Conservation (phyloP, 2,888 invertebrate genomes). For the Polyploca ridens region DNA sequence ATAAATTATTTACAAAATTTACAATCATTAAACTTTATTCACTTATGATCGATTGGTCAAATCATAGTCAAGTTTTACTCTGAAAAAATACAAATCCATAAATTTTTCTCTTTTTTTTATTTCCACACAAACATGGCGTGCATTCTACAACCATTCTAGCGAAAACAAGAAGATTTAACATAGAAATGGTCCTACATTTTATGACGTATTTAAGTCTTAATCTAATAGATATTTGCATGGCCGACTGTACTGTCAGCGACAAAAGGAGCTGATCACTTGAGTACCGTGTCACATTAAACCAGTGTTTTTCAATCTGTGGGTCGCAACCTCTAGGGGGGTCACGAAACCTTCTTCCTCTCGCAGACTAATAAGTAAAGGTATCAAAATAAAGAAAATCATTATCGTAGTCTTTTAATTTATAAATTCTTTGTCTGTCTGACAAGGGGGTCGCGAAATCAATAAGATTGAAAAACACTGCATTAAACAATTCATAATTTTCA, state of each 20-base stretch:
- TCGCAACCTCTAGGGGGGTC: too few relatives aligned
- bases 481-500: too few relatives aligned
- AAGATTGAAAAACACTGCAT: too few relatives aligned
- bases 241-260: not conserved
- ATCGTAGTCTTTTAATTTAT: too few relatives aligned
- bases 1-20: constrained; percentile 64
- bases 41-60: constrained; percentile 28
- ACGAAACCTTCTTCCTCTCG: too few relatives aligned
- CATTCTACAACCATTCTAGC: not conserved
- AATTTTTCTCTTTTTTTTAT: constrained; percentile 1
- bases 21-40: constrained; percentile 40
- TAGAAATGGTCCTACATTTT: not conserved
- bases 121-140: not conserved
- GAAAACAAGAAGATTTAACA: not conserved
- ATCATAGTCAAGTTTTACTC: constrained; percentile 13
- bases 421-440: too few relatives aligned
- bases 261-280: too few relatives aligned
- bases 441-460: too few relatives aligned
- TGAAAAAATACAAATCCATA: not conserved
- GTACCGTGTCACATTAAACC: too few relatives aligned
- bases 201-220: not conserved
- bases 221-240: not conserved
- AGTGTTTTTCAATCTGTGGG: too few relatives aligned
- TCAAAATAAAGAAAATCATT: too few relatives aligned
- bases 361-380: too few relatives aligned